Evolutionary conservation across 30 jellyfish, hydroid and myxozoan genomes (phyloP).

Genomic region (Cassiopea xamachana): DNA sequence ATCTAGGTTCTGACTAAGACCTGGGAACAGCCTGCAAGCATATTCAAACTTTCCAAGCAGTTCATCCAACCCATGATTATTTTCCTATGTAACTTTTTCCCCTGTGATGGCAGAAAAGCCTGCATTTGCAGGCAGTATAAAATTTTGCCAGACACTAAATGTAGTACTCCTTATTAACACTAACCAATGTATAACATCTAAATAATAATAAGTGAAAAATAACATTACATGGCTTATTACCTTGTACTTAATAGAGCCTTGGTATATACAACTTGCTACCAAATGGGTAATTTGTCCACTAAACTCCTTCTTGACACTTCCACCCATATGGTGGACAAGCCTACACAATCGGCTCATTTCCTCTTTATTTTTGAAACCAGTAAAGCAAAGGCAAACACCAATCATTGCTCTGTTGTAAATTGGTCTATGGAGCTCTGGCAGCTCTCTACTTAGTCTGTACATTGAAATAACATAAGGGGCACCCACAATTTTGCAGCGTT

Average conservation of each 20-base stretch:
- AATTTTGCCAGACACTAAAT: too few species aligned
- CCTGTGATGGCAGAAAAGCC: too few species aligned
- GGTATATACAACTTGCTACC: constrained; percentile 89
- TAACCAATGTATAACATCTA: too few species aligned
- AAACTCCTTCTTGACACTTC: constrained; percentile 96
- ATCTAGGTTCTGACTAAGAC: too few species aligned
- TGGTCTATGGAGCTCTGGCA: constrained; percentile 90
- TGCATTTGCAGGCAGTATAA: too few species aligned
- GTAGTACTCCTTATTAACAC: too few species aligned
- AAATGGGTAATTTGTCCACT: constrained; percentile 95
- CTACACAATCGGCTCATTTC: constrained; percentile 90
- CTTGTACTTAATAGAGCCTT: constrained; percentile 90
- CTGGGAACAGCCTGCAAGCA: too few species aligned
- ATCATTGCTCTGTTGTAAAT: constrained; percentile 87
- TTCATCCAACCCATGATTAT: too few species aligned
- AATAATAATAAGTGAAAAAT: too few species aligned
- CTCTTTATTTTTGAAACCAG: constrained; percentile 95
- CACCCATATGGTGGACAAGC: constrained; percentile 98
- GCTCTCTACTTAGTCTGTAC: constrained; percentile 45
- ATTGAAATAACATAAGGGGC: constrained; percentile 86
- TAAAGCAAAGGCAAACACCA: constrained; percentile 97
- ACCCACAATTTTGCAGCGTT: constrained; percentile 88
- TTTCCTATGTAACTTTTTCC: too few species aligned
- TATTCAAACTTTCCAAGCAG: too few species aligned
- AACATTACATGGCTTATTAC: constrained; percentile 13